Evolutionary conservation across 2,797 vertebrate genomes (phyloP).

Genomic region (Gallirallus australis): DNA sequence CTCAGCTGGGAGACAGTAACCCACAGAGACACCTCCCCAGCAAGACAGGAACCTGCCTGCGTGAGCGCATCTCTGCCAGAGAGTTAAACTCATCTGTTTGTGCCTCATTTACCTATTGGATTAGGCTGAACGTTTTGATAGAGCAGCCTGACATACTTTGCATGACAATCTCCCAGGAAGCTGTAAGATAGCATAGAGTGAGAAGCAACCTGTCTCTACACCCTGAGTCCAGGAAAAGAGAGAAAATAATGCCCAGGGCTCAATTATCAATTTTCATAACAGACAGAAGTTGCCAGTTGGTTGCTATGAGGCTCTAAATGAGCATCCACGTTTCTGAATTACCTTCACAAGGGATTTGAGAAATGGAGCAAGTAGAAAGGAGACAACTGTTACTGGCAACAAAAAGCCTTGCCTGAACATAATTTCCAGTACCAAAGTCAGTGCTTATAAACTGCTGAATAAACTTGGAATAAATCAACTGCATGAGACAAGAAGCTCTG

Average conservation of each 20-base stretch:
- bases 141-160: not conserved
- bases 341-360: not conserved
- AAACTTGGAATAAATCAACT: not conserved
- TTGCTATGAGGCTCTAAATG: not conserved
- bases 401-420: not conserved
- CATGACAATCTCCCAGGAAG: not conserved
- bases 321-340: accelerated
- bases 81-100: constrained; percentile 11
- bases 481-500: not conserved
- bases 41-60: constrained; percentile 13
- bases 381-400: not conserved
- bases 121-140: not conserved
- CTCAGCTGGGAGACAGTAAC: constrained; percentile 49
- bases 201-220: not conserved
- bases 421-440: not conserved
- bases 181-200: not conserved
- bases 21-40: not conserved
- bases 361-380: not conserved
- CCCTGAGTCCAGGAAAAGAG: not conserved
- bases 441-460: not conserved
- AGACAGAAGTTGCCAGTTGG: not conserved
- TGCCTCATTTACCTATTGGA: constrained; percentile 44
- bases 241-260: not conserved
- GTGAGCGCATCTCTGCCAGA: not conserved
- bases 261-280: not conserved